Base-by-base conservation (phyloP, 2,888 invertebrate species). In the Podabrus alpinus region DNA sequence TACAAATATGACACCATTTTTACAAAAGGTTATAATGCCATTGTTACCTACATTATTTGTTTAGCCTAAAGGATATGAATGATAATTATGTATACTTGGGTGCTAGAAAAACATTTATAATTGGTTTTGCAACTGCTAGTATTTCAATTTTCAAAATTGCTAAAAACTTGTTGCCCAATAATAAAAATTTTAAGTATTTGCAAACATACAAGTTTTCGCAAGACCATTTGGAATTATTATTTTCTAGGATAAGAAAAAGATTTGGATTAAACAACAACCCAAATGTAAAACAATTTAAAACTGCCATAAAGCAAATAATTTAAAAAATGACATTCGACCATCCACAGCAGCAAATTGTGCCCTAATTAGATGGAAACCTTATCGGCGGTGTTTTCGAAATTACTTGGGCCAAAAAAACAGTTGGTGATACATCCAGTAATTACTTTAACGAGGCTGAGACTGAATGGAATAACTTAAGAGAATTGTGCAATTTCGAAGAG, bases 211-310 rank as follows among this genome's bases (percentile, higher is more conserved):
- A 79, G 67, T 75, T 68, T 59, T 80, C 77, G 3, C 79, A 79
- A 72, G 78, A 79, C 67, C 78, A 81, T 66, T 70, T 81, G 15
- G 79, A 80, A 64, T 29, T 80, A 17, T 80, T 69, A 66, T 81
- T 80, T 71, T 79, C 77, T 25, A 79, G 80, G 61, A 70, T 82
- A 15, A 16, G 80, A 64, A 78, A 80, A 24, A 67, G 80, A 15
- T 80, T 80, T 45, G 77, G 79, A 1, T 80, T 79, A 79, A 81
- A 81, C 73, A 79, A 81, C 29, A 80, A 80, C 71, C 78, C 81
- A 59, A 80, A 75, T 68, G 17, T 77, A 9, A 70, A 73, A 67
- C 79, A 82, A 69, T 70, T 80, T 9, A 77, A 79, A 62, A 79
- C 80, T 79, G 64, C 80, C 15, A 71, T 81, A 59, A 69, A 80